Percentiles rank a stretch among this genome's conserved stretches.
Conservation (phyloP, 2,797 vertebrate species). For the Podargus strigoides region DNA sequence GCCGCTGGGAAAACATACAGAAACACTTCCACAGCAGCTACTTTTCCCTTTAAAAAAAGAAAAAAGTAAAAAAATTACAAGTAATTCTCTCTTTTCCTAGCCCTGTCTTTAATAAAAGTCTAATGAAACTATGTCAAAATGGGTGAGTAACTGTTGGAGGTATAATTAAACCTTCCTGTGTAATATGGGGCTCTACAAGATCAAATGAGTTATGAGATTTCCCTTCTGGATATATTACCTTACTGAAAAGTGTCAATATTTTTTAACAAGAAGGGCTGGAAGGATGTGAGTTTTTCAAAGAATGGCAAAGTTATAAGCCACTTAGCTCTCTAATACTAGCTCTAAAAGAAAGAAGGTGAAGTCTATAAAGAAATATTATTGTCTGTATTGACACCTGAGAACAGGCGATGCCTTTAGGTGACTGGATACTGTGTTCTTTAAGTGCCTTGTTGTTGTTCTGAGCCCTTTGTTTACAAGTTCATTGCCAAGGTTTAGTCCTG, state of each 20-base stretch:
- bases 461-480: neutral
- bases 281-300: conserved; percentile 10
- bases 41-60: neutral
- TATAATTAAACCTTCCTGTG: conserved; percentile 69
- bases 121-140: conserved; percentile 54
- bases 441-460: neutral
- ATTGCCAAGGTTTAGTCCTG: neutral
- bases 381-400: neutral
- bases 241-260: conserved; percentile 43
- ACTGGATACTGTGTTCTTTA: neutral
- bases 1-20: neutral
- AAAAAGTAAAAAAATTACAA: conserved; percentile 34
- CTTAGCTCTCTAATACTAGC: neutral
- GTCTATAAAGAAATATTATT: neutral
- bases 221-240: conserved; percentile 49
- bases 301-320: neutral
- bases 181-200: conserved; percentile 26
- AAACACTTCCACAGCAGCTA: neutral
- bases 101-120: conserved; percentile 59
- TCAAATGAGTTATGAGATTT: conserved; percentile 42
- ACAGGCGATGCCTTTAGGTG: neutral
- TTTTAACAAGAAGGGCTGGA: conserved; percentile 16
- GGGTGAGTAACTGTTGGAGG: conserved; percentile 58
- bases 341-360: neutral
- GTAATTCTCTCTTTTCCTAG: conserved; percentile 41